Evolutionary conservation across 92 coral and sea anemone genomes (phyloP).

Genomic region (Muricea muricata): DNA sequence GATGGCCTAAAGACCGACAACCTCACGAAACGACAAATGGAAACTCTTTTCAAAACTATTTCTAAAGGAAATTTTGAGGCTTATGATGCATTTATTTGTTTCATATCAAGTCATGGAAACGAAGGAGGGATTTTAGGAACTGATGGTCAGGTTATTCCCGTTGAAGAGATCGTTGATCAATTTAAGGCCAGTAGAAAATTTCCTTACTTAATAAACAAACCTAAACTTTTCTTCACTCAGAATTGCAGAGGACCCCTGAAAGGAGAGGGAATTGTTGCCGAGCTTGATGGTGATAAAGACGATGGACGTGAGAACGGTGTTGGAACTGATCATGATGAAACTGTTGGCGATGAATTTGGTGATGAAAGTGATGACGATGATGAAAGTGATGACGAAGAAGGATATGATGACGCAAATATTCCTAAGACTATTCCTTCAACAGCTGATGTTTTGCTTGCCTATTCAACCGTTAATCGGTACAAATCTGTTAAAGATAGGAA

Average conservation of each 20-base stretch:
- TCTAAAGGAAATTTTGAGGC: not conserved
- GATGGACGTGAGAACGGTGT: no score
- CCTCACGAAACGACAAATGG: not conserved
- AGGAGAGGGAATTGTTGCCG: not conserved
- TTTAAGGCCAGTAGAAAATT: not conserved
- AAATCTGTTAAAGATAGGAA: not conserved
- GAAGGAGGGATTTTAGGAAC: not conserved
- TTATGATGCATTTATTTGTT: no score
- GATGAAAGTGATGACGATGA: no score
- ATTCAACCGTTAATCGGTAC: not conserved
- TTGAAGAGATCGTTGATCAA: not conserved
- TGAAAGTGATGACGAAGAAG: not conserved
- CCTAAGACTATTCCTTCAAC: not conserved
- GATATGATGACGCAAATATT: not conserved
- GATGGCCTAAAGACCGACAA: not conserved
- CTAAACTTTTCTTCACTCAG: not conserved
- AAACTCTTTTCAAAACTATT: not conserved
- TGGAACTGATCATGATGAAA: no score
- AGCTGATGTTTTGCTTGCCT: not conserved
- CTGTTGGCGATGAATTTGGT: no score
- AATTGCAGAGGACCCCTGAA: not conserved
- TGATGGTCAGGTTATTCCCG: not conserved
- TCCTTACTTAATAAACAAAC: not conserved
- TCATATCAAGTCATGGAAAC: not conserved
- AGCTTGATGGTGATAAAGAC: not conserved